These are phyloP conservation scores for Scolopax bukidnonensis DNA, from an alignment of 2,797 vertebrate genomes.

Conservation along the genomic window DNA sequence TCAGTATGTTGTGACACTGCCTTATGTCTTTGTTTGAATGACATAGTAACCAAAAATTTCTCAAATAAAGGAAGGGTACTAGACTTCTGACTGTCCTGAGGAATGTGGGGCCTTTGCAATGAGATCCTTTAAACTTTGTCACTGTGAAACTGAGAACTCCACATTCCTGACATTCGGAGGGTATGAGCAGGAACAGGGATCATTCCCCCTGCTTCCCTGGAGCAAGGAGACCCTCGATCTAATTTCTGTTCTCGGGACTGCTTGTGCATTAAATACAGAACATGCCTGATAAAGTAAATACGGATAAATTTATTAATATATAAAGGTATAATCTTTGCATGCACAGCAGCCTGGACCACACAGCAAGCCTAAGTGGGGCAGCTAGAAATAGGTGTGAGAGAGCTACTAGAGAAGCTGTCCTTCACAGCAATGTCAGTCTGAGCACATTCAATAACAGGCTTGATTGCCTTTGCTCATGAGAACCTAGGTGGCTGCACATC, in stretches of 20 bases:
- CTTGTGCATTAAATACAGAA: background rate
- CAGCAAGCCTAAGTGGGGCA: background rate
- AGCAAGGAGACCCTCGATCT: background rate
- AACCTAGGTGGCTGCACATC: background rate
- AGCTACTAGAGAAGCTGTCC: background rate
- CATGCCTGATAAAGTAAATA: background rate
- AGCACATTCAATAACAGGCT: background rate
- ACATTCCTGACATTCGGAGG: background rate
- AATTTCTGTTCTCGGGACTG: background rate
- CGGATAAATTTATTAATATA: background rate
- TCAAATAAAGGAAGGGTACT: background rate
- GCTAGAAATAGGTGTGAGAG: background rate
- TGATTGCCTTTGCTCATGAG: background rate
- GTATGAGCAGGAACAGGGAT: background rate
- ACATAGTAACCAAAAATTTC: background rate
- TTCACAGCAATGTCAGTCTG: background rate
- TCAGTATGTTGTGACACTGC: background rate
- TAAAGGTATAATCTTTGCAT: background rate
- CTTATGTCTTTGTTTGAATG: background rate
- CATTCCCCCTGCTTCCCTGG: background rate
- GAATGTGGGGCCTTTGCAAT: background rate
- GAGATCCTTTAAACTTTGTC: background rate
- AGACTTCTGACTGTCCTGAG: background rate
- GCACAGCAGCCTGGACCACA: fast-evolving
- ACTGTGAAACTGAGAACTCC: background rate